phyloP scores from a whole-genome alignment of 2,797 vertebrate genomes.

The Aratinga solstitialis region DNA sequence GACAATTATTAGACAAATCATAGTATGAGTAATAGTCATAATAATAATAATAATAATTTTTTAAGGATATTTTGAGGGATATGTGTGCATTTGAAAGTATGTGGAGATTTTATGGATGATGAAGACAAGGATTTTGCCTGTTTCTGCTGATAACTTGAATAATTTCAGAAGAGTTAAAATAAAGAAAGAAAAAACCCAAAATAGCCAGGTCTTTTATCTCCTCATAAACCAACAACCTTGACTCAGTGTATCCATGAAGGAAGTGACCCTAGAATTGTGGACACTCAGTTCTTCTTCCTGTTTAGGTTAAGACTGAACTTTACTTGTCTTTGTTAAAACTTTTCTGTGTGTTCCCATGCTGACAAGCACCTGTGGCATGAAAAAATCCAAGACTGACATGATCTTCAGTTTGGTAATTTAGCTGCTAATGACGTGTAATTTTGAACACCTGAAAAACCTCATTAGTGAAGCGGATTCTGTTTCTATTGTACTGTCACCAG shows the following conservation, averaged over 20 bases:
- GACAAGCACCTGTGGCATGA: not conserved
- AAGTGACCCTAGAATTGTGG: not conserved
- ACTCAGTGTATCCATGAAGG: not conserved
- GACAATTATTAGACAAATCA: not conserved
- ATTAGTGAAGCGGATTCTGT: not conserved
- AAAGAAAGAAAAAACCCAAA: not conserved
- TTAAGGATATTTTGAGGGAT: not conserved
- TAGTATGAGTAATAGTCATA: not conserved
- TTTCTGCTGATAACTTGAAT: not conserved
- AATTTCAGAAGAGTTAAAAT: not conserved
- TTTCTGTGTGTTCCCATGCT: not conserved
- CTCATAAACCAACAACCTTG: not conserved
- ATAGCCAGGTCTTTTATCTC: not conserved
- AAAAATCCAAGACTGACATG: not conserved
- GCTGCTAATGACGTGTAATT: not conserved
- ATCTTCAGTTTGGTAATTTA: not conserved
- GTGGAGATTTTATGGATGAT: not conserved
- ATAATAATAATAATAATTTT: not conserved
- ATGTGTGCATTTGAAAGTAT: not conserved
- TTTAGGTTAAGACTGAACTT: not conserved
- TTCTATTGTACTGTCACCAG: not conserved
- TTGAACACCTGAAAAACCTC: not conserved
- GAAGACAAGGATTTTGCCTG: not conserved
- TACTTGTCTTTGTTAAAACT: not conserved
- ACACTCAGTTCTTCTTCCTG: not conserved